Base-by-base conservation (phyloP, 2,113 vertebrate species). In the Gambusia holbrooki region DNA sequence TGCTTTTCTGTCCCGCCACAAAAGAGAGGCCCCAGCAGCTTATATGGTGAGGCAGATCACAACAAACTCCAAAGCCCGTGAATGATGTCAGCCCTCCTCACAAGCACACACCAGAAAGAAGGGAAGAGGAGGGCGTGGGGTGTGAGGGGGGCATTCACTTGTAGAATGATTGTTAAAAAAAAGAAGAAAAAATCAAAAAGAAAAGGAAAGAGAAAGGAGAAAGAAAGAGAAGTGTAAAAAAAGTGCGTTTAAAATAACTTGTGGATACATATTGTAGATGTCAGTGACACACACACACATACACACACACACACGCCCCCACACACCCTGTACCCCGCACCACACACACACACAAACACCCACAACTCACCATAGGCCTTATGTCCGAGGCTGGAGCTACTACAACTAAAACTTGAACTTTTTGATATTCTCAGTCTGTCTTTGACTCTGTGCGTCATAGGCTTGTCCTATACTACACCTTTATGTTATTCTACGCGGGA, bases 11-110 rank as follows among this genome's bases (percentile, higher is more conserved):
- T 85, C 62, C 51, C 35, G 71, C 71, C 33, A 84, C 88, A 90
- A 58, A 86, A 87, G 84, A 89, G 88, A 80, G 88, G 84, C 83
- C 87, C 83, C 62, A 9, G 63, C 48, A 83, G 84, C 81, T 83
- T 87, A 90, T 88, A 58, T n/a, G 79, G 87, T 64, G 76, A 88
- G 85, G 80, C 84, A 73, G 80, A 85, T 89, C 87, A 89, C 89
- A 90, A 90, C 88, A 90, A 88, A 86, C 89, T 84, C 83, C 51
- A 88, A 87, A 89, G 85, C 82, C 86, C 60, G 80, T 84, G 83
- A 84, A 88, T 90, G 86, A 89, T 88, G 87, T 89, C 88, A 89
- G 84, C 65, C 60, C 85, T 73, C 70, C 80, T 69, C 77, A 81
- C 77, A 83, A 84, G 82, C 83, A 77, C 81, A 76, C 82, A 80